Percentiles rank a stretch among this genome's conserved stretches.
These are phyloP conservation scores for Glossophaga mutica DNA, from an alignment of 2,797 vertebrate genomes.

Conservation along the genomic window DNA sequence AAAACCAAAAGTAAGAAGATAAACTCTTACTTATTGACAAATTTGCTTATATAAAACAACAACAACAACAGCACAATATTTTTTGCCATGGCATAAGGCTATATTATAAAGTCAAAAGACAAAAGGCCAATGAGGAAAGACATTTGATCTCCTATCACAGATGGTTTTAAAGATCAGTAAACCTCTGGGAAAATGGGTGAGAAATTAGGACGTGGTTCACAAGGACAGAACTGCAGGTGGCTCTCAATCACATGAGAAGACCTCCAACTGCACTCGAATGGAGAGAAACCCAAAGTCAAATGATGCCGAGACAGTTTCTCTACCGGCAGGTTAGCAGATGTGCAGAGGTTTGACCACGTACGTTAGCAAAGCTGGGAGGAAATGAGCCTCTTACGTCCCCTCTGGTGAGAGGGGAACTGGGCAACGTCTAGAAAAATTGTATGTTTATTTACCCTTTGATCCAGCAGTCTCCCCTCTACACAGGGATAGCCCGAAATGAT, in stretches of 20 bases:
- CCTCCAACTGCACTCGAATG: not conserved
- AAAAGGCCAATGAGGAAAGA: not conserved
- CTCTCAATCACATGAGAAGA: not conserved
- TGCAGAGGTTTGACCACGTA: too few species aligned
- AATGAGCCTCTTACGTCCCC: fast-evolving
- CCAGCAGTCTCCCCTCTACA: not conserved
- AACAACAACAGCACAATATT: not conserved
- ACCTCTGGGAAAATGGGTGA: not conserved
- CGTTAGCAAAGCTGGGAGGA: not conserved
- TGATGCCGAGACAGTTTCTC: not conserved
- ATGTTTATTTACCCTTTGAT: not conserved
- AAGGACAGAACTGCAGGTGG: not conserved
- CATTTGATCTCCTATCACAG: not conserved
- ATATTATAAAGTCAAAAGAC: not conserved
- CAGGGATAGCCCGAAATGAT: not conserved
- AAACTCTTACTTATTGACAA: not conserved
- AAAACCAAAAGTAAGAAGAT: not conserved
- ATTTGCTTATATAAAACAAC: not conserved
- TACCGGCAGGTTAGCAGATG: not conserved
- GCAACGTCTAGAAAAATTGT: not conserved
- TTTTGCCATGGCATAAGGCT: not conserved
- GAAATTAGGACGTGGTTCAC: not conserved
- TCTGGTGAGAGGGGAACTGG: not conserved
- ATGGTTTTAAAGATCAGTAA: not conserved
- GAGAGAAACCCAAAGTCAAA: not conserved